Evolutionary conservation across 2,797 vertebrate genomes (phyloP).

Genomic region (Leontocebus nigricollis): DNA sequence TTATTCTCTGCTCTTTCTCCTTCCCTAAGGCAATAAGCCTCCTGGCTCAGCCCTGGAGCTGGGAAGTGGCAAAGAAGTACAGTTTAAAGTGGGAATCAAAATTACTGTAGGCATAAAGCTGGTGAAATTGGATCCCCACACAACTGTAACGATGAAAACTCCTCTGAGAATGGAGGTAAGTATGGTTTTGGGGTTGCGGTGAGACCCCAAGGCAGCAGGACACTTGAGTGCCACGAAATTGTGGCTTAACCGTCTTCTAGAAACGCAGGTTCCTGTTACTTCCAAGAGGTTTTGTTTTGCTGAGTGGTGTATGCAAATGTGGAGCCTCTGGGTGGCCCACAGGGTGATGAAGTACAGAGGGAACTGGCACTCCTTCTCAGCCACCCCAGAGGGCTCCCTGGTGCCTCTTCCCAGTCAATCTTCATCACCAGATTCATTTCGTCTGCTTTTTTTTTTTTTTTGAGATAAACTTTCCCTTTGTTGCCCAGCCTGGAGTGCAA

Average conservation of each 20-base stretch:
- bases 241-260: not conserved
- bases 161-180: not conserved
- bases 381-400: not conserved
- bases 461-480: not conserved
- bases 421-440: not conserved
- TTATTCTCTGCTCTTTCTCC: conserved; percentile 32
- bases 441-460: not conserved
- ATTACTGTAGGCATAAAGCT: not conserved
- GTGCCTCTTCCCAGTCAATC: not conserved
- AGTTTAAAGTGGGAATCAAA: not conserved
- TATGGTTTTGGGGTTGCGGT: not conserved
- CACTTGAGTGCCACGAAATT: not conserved
- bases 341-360: not conserved
- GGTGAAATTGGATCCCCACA: not conserved
- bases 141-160: not conserved
- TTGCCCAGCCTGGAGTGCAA: not conserved
- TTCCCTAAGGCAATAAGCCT: conserved; percentile 24
- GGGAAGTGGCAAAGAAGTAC: not conserved
- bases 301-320: conserved; percentile 24
- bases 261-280: not conserved
- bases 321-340: no score
- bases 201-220: not conserved
- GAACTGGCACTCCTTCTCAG: no score
- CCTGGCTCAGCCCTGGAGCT: conserved; percentile 1
- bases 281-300: not conserved